A percentile compares a stretch with the other conserved stretches of the same genome.
These are phyloP conservation scores for Hydropsyche tenuis DNA, from an alignment of 1,140 invertebrate species.

Conservation along the genomic window DNA sequence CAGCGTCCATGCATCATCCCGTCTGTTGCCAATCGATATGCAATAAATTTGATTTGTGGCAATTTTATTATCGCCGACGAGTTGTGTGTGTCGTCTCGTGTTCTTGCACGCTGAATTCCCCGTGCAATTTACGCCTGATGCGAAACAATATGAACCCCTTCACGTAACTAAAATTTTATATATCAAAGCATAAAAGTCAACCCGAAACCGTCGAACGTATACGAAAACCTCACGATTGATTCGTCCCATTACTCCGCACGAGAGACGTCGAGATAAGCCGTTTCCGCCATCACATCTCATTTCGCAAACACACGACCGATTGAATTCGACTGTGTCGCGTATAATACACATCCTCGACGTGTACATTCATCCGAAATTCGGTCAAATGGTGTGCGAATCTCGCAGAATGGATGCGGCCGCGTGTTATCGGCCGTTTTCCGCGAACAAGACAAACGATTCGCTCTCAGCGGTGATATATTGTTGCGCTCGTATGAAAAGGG, in stretches of 20 bases:
- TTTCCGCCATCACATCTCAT: conserved; percentile 7
- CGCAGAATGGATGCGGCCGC: neutral
- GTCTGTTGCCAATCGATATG: conserved; percentile 42
- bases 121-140: conserved; percentile 22
- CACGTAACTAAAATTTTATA: no score
- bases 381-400: conserved; percentile 2
- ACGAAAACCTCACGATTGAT: no score
- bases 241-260: neutral
- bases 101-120: neutral
- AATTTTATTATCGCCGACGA: conserved; percentile 46
- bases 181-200: no score
- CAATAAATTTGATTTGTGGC: conserved; percentile 49
- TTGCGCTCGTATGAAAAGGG: no score
- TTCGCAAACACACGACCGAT: neutral
- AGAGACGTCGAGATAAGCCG: neutral
- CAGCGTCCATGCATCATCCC: conserved; percentile 34
- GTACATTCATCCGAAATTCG: no score
- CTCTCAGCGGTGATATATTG: no score
- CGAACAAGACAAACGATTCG: conserved; percentile 11
- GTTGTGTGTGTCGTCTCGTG: neutral
- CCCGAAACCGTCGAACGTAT: no score
- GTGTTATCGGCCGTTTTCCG: no score
- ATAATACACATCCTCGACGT: neutral
- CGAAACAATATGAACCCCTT: conserved; percentile 16
- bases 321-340: conserved; percentile 1